Evolutionary conservation across 2,113 vertebrate genomes (phyloP), one percentile per base, ranked within the genome.

Genomic region (Noctilio leporinus): DNA sequence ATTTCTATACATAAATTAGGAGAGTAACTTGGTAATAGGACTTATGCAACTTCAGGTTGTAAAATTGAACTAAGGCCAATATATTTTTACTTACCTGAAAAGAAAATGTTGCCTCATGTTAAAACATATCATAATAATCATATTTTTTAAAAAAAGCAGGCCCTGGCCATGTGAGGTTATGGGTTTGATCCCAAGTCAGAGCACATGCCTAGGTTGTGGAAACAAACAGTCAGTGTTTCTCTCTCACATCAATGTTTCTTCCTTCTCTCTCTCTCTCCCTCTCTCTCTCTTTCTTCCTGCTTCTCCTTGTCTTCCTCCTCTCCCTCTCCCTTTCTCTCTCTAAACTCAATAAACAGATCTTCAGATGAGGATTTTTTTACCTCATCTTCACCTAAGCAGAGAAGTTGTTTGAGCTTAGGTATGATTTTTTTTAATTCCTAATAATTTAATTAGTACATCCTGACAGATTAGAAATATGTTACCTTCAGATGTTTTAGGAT

Each of bases 391-490:
- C n/a, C n/a, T n/a, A 75, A 33, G 30, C 5, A 75, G 8, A 30
- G 88, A 40, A 78, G 35, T 80, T 64, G 11, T 87, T 83, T 69
- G 76, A 96, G 84, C 30, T 96, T 57, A 80, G 55, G 6, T 30
- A 38, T 83, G 55, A 81, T 82, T 94, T 89, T 93, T 75, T 69
- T 4, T 0, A 75, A 89, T 86, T 87, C 70, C 93, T 81, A 33
- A 67, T 93, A 38, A n/a, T 91, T 17, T 94, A 85, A 87, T 92
- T 97, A 93, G 40, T 80, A 78, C 8, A 72, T 65, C 35, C 57
- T 96, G 51, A 89, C 62, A 96, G 81, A 87, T 59, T 49, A 76
- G 95, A 94, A 88, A 85, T 77, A 35, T 80, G 16, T 59, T 76
- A 40, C 90, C 40, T 93, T 95, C 15, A 11, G 5, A 55, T 86